A percentile compares a stretch with the other conserved stretches of the same genome.
Evolutionary conservation across 2,797 vertebrate species (phyloP).

Genomic region (Malacoraja senta): DNA sequence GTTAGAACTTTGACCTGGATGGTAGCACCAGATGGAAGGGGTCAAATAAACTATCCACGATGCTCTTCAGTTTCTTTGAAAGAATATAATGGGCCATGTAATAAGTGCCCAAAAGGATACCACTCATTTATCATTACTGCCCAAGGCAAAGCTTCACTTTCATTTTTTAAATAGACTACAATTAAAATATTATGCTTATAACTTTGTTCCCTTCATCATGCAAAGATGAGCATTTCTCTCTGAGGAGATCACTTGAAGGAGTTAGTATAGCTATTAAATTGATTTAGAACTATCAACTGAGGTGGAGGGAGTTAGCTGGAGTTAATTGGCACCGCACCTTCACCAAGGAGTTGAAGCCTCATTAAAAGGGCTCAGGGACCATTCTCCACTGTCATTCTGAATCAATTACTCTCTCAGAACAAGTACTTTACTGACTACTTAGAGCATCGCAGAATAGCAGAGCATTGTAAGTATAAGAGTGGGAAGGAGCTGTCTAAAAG

Average conservation of each 20-base stretch:
- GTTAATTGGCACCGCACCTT: conserved; percentile 6
- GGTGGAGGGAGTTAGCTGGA: background rate
- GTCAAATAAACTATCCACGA: too few relatives aligned
- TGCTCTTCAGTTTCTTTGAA: background rate
- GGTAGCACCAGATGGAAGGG: too few relatives aligned
- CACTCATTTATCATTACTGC: too few relatives aligned
- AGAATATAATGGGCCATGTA: background rate
- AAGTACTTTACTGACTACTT: background rate
- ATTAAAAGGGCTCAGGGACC: conserved; percentile 16
- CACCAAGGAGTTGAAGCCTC: background rate
- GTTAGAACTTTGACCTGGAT: background rate
- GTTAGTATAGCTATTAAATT: background rate
- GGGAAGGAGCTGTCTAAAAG: background rate
- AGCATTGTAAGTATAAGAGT: background rate
- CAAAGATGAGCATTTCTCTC: background rate
- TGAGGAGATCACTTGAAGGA: background rate
- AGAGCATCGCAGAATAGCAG: background rate
- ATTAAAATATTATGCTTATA: background rate
- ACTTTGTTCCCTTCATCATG: background rate
- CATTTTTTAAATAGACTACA: background rate
- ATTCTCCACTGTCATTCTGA: background rate
- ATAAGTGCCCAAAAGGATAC: background rate
- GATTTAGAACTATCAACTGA: conserved; percentile 7
- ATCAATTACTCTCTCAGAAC: background rate
- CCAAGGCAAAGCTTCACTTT: too few relatives aligned